A percentile compares a stretch with the other conserved stretches of the same genome.
Evolutionary conservation across 2,888 invertebrate genomes (phyloP).

Genomic region (Leptodirus hochenwartii): DNA sequence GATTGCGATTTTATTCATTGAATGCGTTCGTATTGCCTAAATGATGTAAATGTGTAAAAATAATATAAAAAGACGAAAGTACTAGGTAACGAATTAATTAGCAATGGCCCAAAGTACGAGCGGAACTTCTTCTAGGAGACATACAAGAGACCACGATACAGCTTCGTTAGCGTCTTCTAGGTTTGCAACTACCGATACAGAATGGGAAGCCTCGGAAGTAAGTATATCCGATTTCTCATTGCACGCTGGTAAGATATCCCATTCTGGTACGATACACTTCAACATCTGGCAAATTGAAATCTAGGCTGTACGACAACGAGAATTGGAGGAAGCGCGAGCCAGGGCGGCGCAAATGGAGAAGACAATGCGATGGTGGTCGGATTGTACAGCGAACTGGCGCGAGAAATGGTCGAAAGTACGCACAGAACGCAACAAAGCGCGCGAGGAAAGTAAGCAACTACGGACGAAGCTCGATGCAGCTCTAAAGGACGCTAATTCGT

Average conservation of each 20-base stretch:
- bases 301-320: slow-evolving; percentile 50
- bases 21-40: no score
- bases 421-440: slow-evolving; percentile 80
- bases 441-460: slow-evolving; percentile 75
- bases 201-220: slow-evolving; percentile 67
- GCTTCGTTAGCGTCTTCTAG: slow-evolving; percentile 36
- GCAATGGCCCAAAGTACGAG: slow-evolving; percentile 43
- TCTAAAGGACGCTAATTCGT: slow-evolving; percentile 52
- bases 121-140: slow-evolving; percentile 44
- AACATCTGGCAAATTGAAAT: slow-evolving; percentile 9
- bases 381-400: slow-evolving; percentile 92
- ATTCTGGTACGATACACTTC: slow-evolving; percentile 7
- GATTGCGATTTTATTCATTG: no score
- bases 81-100: no score
- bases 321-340: slow-evolving; percentile 86
- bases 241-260: neutral
- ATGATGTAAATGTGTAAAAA: no score
- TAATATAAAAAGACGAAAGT: no score
- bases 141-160: slow-evolving; percentile 41
- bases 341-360: slow-evolving; percentile 97
- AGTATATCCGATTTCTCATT: slow-evolving; percentile 6
- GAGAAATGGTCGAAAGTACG: slow-evolving; percentile 92
- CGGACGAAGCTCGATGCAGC: slow-evolving; percentile 63
- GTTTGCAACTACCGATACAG: slow-evolving; percentile 48
- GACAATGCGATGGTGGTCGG: slow-evolving; percentile 98